phyloP scores from a whole-genome alignment of 2,888 invertebrate species.

The Reticulitermes lucifugus region DNA sequence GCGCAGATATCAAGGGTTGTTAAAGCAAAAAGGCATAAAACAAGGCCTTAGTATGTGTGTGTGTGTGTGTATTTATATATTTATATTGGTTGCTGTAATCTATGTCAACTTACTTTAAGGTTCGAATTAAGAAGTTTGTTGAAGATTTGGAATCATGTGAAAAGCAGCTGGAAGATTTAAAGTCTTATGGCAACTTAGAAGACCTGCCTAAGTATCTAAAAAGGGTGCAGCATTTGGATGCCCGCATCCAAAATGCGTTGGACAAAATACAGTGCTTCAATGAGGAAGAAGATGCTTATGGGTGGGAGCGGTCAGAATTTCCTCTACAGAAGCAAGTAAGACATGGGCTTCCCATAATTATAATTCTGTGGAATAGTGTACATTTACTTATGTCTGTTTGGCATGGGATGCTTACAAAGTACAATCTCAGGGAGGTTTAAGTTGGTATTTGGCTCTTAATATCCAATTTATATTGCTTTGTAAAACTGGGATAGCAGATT shows the following conservation, averaged over 20 bases:
- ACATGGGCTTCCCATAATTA: neutral
- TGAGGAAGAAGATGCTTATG: slow-evolving; percentile 89
- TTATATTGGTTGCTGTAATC: neutral
- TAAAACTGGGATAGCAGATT: too few species aligned
- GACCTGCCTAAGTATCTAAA: slow-evolving; percentile 85
- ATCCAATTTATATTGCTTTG: too few species aligned
- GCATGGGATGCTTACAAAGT: too few species aligned
- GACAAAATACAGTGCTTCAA: slow-evolving; percentile 89
- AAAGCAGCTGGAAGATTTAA: slow-evolving; percentile 85
- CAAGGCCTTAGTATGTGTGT: too few species aligned
- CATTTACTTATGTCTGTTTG: too few species aligned
- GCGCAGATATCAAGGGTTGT: too few species aligned
- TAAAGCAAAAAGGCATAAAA: too few species aligned
- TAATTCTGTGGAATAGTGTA: too few species aligned
- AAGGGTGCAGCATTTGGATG: slow-evolving; percentile 83
- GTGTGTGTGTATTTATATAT: too few species aligned
- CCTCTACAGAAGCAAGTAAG: slow-evolving; percentile 78
- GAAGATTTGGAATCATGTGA: slow-evolving; percentile 85
- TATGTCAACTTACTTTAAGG: slow-evolving; percentile 57
- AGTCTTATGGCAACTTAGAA: slow-evolving; percentile 87
- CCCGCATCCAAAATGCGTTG: slow-evolving; percentile 78
- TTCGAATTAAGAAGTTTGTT: slow-evolving; percentile 82
- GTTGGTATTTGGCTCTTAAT: too few species aligned
- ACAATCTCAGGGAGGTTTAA: too few species aligned
- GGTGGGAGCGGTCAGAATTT: slow-evolving; percentile 90